Percentiles rank a stretch among this genome's conserved stretches.
These are phyloP conservation scores for Macroglossus sobrinus DNA, from an alignment of 2,113 vertebrate species.

Conservation along the genomic window DNA sequence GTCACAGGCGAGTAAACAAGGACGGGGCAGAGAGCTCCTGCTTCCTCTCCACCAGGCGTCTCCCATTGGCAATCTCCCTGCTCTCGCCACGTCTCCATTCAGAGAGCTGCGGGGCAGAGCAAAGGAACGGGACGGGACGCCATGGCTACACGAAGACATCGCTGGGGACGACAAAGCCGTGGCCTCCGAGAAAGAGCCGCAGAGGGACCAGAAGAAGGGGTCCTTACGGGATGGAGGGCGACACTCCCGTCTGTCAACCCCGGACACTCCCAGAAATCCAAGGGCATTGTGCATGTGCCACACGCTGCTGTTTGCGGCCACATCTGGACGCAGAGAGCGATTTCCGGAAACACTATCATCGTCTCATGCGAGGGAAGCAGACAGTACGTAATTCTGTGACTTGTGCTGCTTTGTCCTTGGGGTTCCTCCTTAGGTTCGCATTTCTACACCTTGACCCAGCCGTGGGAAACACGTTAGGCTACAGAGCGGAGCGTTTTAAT, in stretches of 20 bases:
- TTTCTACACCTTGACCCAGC: constrained; percentile 50
- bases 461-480: constrained; percentile 61
- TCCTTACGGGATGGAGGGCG: not conserved
- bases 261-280: not conserved
- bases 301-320: not conserved
- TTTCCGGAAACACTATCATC: not conserved
- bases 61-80: not conserved
- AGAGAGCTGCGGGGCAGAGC: not conserved
- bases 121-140: not conserved
- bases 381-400: not conserved
- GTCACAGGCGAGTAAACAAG: not conserved
- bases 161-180: not conserved
- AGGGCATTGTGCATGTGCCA: not conserved
- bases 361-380: not conserved
- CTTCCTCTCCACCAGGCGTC: not conserved
- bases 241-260: not conserved
- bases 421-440: constrained; percentile 48
- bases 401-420: not conserved
- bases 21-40: no score
- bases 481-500: constrained; percentile 66
- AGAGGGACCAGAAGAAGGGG: not conserved
- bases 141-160: not conserved
- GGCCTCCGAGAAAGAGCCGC: not conserved
- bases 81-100: not conserved
- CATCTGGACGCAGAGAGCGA: not conserved